Evolutionary conservation across 2,888 invertebrate species (phyloP).

Genomic region (Callinectes sapidus): DNA sequence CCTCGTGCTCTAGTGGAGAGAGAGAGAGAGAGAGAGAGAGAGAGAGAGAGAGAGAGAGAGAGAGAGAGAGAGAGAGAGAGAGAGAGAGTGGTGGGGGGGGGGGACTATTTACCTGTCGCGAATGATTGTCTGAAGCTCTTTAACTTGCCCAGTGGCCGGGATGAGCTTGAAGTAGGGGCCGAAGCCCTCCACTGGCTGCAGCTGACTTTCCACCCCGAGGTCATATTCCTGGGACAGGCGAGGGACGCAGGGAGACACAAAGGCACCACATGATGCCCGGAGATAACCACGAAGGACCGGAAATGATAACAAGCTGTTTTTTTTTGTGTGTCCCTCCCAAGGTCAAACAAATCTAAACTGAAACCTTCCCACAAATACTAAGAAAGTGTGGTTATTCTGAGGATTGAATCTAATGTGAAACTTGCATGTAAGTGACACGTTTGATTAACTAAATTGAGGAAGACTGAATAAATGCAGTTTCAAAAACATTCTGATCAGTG

Average conservation of each 20-base stretch:
- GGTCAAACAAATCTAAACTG: background rate
- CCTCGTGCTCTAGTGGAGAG: background rate
- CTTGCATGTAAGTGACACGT: background rate
- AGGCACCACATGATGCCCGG: background rate
- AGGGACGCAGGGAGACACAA: background rate
- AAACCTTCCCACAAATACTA: background rate
- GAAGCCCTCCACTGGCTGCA: slow-evolving; percentile 59
- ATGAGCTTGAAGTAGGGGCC: slow-evolving; percentile 69
- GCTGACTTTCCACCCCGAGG: slow-evolving; percentile 46
- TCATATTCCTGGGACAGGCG: slow-evolving; percentile 31
- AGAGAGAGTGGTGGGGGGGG: background rate
- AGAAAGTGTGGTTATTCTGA: background rate
- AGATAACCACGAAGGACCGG: background rate
- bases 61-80: background rate
- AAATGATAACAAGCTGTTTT: background rate
- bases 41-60: background rate
- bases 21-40: background rate
- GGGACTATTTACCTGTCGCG: slow-evolving; percentile 75
- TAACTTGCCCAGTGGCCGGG: slow-evolving; percentile 67
- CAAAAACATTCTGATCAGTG: background rate
- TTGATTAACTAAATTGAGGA: background rate
- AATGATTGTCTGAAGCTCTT: slow-evolving; percentile 77
- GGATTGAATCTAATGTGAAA: background rate
- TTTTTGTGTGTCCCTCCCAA: background rate
- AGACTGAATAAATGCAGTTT: background rate